Conservation (phyloP, 2,888 invertebrate species). For the Troides oblongomaculatus region DNA sequence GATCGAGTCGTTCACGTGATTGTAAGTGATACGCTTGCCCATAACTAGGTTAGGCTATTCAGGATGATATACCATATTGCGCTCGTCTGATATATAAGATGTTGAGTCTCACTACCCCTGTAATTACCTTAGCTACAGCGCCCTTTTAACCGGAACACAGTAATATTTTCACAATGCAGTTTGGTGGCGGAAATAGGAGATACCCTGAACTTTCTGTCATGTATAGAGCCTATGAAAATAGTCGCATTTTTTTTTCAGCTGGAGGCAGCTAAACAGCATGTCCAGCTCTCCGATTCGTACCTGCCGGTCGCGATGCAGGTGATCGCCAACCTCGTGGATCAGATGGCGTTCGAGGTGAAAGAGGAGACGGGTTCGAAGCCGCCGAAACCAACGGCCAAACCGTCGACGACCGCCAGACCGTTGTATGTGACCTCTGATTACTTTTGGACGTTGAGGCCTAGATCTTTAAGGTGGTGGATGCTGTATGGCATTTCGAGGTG, state of each 20-base stretch:
- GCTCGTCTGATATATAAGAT: too few species aligned
- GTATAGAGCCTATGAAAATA: too few species aligned
- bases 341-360: constrained; percentile 78
- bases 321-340: constrained; percentile 81
- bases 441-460: constrained; percentile 33
- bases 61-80: too few species aligned
- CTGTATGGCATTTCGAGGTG: constrained; percentile 53
- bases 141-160: too few species aligned
- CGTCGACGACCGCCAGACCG: constrained; percentile 38
- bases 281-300: constrained; percentile 81
- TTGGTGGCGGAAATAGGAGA: too few species aligned
- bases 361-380: constrained; percentile 53
- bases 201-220: too few species aligned
- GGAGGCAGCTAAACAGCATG: constrained; percentile 63
- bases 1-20: too few species aligned
- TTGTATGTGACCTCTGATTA: constrained; percentile 45
- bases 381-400: constrained; percentile 35
- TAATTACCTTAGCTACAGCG: too few species aligned
- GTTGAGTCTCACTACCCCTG: too few species aligned
- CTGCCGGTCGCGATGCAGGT: constrained; percentile 85
- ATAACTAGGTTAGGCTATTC: too few species aligned
- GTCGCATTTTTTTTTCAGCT: constrained; percentile 50
- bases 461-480: constrained; percentile 50
- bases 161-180: too few species aligned
- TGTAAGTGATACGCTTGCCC: too few species aligned